phyloP scores from a whole-genome alignment of 2,797 vertebrate species.

The Microtus californicus region DNA sequence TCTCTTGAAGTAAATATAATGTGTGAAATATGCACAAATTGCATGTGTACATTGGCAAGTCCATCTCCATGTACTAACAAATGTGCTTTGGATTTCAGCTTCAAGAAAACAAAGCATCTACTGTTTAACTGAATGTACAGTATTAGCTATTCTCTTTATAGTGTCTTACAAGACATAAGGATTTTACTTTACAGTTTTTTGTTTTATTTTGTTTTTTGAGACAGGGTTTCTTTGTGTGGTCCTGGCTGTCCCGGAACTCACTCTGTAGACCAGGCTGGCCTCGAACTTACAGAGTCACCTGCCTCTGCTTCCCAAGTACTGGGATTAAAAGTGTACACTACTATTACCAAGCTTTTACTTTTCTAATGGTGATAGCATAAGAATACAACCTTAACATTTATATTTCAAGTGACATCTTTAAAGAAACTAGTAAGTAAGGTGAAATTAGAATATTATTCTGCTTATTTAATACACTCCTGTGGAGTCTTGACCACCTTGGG shows the following conservation, averaged over 20 bases:
- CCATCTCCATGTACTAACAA: background rate
- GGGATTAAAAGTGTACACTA: background rate
- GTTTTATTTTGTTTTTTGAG: background rate
- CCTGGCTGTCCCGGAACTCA: background rate
- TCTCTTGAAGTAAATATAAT: background rate
- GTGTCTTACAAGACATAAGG: background rate
- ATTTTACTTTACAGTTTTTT: background rate
- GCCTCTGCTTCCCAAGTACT: background rate
- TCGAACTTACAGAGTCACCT: background rate
- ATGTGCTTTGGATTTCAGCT: background rate
- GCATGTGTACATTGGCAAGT: background rate
- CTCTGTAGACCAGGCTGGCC: background rate
- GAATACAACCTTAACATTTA: conserved; percentile 17
- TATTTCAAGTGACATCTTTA: conserved; percentile 10
- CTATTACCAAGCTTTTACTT: background rate
- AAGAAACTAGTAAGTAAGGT: conserved; percentile 11
- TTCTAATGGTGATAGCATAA: background rate
- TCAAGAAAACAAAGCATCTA: background rate
- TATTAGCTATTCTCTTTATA: background rate
- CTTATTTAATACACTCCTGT: background rate
- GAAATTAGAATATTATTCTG: background rate
- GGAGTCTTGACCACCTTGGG: background rate
- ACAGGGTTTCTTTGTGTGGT: background rate
- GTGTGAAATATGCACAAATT: background rate
- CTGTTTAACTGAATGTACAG: background rate